Percentiles rank a stretch among this genome's conserved stretches.
phyloP scores from a whole-genome alignment of 2,113 vertebrate genomes.

The Barnardius zonarius region DNA sequence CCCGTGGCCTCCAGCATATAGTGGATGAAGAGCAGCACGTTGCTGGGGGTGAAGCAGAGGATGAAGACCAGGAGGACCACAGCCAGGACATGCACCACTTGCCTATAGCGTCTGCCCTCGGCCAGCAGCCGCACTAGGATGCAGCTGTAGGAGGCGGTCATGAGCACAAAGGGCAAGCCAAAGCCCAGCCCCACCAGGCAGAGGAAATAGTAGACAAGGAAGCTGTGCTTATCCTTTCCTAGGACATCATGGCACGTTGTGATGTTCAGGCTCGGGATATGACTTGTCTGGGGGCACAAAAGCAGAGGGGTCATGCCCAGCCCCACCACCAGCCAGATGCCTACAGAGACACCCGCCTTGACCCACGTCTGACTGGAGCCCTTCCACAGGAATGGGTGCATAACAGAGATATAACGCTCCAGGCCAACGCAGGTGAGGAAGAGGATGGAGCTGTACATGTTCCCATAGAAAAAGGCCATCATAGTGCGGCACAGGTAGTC shows the following conservation, averaged over 20 bases:
- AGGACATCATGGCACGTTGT: constrained; percentile 38
- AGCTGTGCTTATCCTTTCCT: neutral
- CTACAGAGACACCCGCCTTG: neutral
- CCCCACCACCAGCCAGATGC: constrained; percentile 53
- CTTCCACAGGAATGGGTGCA: constrained; percentile 49
- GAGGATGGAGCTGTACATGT: constrained; percentile 68
- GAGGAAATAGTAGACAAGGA: constrained; percentile 9
- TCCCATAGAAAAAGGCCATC: constrained; percentile 55
- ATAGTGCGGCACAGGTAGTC: constrained; percentile 45
- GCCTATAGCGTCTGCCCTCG: neutral
- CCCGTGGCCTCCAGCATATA: neutral
- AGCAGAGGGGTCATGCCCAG: constrained; percentile 10
- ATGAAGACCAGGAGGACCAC: constrained; percentile 55
- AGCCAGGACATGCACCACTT: neutral
- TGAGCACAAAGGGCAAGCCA: constrained; percentile 22
- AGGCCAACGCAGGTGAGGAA: constrained; percentile 61
- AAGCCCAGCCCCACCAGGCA: constrained; percentile 50
- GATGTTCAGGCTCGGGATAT: neutral
- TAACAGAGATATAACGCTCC: constrained; percentile 60
- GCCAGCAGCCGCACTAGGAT: neutral
- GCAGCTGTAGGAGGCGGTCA: constrained; percentile 41
- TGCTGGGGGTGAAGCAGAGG: constrained; percentile 67
- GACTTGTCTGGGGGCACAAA: neutral
- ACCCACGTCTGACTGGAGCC: neutral
- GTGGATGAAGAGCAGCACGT: constrained; percentile 51